Base-by-base conservation (phyloP, 2,888 invertebrate species). In the Phaonia tiefii region DNA sequence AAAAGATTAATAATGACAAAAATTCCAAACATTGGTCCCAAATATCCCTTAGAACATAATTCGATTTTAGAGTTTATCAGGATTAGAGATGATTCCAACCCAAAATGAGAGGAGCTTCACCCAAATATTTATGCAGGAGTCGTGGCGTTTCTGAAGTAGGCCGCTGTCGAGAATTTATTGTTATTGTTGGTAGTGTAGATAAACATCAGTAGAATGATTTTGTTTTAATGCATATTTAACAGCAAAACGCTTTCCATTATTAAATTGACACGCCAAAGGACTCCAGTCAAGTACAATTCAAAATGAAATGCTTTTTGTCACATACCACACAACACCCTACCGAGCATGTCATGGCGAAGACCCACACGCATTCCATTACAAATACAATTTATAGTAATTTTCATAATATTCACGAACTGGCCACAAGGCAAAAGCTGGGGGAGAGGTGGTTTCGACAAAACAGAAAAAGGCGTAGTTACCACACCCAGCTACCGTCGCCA, bases 41-140 rank as follows among this genome's bases (percentile, higher is more conserved):
- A 13, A n/a, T 7, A 15, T 31, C 65, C 31, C 25, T 60, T 67
- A 71, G 76, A 80, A 65, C 69, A 69, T 80, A 80, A 80, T 80
- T 76, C 73, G 66, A 76, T 80, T 80, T 76, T 46, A 15, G 58
- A 44, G 7, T 70, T 70, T 44, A 25, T 65, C 22, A 25, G 31
- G 46, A 65, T 65, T 65, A 65, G 44, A 13, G 5, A 13, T 3
- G 11, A 13, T 54, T 25, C 11, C 22, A 22, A 22, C 25, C 46
- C n/a, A 13, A 54, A 65, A 74, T 73, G 39, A 46, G 58, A 49
- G 81, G 78, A 81, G 78, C 78, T 75, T 67, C 15, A 75, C 15
- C 63, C 49, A 75, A 81, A 81, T 81, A 71, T 81, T 81, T 77
- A 67, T 63, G 20, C 54, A 51, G 31, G 74, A 60, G 58, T 80